phyloP scores from a whole-genome alignment of 1,140 invertebrate species.

The Lordiphosa stackelbergi region DNA sequence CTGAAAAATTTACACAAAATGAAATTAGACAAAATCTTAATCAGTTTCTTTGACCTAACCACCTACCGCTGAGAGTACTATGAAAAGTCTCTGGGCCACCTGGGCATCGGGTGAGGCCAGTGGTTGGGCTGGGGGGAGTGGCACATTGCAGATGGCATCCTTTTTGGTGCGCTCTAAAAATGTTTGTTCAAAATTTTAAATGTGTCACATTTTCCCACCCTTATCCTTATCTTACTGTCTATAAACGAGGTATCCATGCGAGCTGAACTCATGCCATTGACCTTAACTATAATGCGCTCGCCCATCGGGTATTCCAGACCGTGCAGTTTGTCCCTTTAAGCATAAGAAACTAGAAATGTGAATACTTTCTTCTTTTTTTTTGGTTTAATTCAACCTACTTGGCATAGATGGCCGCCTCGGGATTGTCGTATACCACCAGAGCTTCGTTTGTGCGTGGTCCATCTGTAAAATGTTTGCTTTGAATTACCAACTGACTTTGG shows the following conservation, averaged over 20 bases:
- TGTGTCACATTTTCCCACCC: no score
- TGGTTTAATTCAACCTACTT: constrained; percentile 39
- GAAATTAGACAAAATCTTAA: constrained; percentile 77
- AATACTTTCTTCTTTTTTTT: no score
- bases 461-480: constrained; percentile 34
- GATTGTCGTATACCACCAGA: constrained; percentile 85
- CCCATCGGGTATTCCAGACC: constrained; percentile 93
- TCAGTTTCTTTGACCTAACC: neutral
- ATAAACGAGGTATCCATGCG: constrained; percentile 75
- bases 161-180: constrained; percentile 66
- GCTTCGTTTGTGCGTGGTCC: constrained; percentile 77
- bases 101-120: constrained; percentile 84
- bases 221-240: constrained; percentile 47
- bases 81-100: constrained; percentile 73
- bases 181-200: neutral
- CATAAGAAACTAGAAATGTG: no score
- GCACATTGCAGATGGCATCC: constrained; percentile 80
- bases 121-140: constrained; percentile 85
- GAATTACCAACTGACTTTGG: neutral
- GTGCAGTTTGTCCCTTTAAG: constrained; percentile 85
- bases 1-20: constrained; percentile 82
- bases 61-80: constrained; percentile 69
- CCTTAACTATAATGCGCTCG: constrained; percentile 87
- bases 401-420: constrained; percentile 87
- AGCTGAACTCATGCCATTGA: constrained; percentile 77